These are phyloP conservation scores for Eudasyphora cyanicolor DNA, from an alignment of 2,888 invertebrate genomes.

Conservation along the genomic window DNA sequence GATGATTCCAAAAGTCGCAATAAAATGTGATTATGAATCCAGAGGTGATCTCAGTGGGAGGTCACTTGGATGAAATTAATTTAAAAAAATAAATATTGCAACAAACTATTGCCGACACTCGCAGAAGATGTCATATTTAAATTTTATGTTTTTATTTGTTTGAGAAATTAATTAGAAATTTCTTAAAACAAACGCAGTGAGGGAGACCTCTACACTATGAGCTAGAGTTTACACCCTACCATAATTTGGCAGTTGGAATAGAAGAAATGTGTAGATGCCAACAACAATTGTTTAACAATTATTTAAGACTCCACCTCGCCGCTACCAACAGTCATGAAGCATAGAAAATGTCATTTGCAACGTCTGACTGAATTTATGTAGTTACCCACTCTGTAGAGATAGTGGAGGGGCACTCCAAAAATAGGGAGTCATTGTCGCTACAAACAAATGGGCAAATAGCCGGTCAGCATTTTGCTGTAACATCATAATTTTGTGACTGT, in stretches of 20 bases:
- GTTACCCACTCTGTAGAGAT: neutral
- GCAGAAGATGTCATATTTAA: conserved; percentile 30
- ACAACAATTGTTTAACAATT: conserved; percentile 27
- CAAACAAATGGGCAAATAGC: too few species aligned
- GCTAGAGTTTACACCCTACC: neutral
- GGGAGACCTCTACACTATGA: too few species aligned
- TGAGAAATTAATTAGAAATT: neutral
- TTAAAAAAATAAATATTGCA: neutral
- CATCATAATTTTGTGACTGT: conserved; percentile 17
- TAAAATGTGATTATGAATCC: neutral
- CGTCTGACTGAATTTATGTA: conserved; percentile 51
- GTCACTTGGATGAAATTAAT: conserved; percentile 6
- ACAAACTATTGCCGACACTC: too few species aligned
- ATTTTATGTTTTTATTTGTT: neutral
- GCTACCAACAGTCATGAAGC: neutral
- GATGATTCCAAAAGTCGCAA: too few species aligned
- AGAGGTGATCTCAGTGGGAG: conserved; percentile 14
- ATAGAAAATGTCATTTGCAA: conserved; percentile 51
- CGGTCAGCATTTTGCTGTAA: neutral
- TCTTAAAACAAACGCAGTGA: neutral
- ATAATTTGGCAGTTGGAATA: neutral
- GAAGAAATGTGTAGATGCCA: neutral
- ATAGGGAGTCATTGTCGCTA: too few species aligned
- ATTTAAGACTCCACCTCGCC: conserved; percentile 25
- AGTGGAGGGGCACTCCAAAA: neutral